These are phyloP conservation scores for Euglossa dilemma DNA, from an alignment of 1,140 invertebrate species.

Conservation along the genomic window DNA sequence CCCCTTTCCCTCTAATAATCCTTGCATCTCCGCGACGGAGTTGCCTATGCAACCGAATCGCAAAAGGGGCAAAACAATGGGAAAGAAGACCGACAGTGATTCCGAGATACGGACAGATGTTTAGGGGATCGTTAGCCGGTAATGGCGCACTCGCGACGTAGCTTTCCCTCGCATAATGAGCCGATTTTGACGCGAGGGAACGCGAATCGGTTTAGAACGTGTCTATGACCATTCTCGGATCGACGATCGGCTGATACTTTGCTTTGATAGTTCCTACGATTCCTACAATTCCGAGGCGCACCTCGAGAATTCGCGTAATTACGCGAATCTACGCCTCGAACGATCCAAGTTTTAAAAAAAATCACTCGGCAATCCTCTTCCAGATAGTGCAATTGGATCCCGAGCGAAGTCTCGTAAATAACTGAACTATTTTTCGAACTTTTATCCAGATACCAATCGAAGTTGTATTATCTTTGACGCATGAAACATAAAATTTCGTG, in stretches of 20 bases:
- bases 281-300: not conserved
- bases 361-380: not conserved
- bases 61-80: slow-evolving; percentile 23
- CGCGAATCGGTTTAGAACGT: not conserved
- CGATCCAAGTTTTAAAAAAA: not conserved
- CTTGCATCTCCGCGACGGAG: slow-evolving; percentile 16
- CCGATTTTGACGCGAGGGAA: slow-evolving; percentile 2
- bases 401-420: too few relatives aligned
- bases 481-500: too few relatives aligned
- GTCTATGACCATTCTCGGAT: not conserved
- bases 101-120: slow-evolving; percentile 57
- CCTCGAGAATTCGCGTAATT: not conserved
- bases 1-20: not conserved
- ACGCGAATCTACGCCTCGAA: not conserved
- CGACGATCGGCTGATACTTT: not conserved
- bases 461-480: too few relatives aligned
- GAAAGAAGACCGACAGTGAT: slow-evolving; percentile 34
- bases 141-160: slow-evolving; percentile 46
- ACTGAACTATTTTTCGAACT: too few relatives aligned
- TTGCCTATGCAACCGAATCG: slow-evolving; percentile 13
- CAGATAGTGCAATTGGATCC: not conserved
- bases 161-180: slow-evolving; percentile 44
- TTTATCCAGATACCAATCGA: too few relatives aligned
- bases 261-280: too few relatives aligned
- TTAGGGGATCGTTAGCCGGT: slow-evolving; percentile 61